Evolutionary conservation across 2,797 vertebrate species (phyloP).

Genomic region (Fundulus diaphanus): DNA sequence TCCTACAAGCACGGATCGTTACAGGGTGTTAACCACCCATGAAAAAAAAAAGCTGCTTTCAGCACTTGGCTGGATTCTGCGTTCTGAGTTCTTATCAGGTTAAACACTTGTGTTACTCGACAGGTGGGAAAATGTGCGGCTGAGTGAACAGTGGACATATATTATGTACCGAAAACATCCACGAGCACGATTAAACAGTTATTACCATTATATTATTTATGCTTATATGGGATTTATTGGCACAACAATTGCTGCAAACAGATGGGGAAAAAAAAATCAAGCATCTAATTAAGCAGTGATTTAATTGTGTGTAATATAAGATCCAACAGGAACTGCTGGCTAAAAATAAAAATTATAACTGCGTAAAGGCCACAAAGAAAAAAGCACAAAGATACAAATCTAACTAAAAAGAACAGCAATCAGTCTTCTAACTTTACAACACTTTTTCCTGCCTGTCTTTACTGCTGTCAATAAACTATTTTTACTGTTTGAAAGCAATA

Average conservation of each 20-base stretch:
- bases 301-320: not conserved
- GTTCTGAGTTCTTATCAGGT: not conserved
- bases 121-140: constrained; percentile 5
- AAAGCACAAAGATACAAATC: not conserved
- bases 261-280: not conserved
- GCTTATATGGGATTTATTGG: not conserved
- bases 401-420: not conserved
- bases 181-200: not conserved
- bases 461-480: constrained; percentile 7
- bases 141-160: not conserved
- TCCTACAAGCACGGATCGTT: not conserved
- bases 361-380: too few relatives aligned
- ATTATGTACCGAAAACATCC: not conserved
- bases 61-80: not conserved
- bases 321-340: not conserved
- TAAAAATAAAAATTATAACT: not conserved
- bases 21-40: not conserved
- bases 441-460: not conserved
- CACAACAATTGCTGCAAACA: not conserved
- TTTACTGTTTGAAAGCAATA: constrained; percentile 12
- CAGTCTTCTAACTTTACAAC: not conserved
- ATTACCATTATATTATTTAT: not conserved
- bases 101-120: not conserved
- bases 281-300: not conserved
- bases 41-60: not conserved